A percentile compares a stretch with the other conserved stretches of the same genome.
Evolutionary conservation across 1,140 invertebrate species (phyloP).

Genomic region (Matsumurasca onukii): DNA sequence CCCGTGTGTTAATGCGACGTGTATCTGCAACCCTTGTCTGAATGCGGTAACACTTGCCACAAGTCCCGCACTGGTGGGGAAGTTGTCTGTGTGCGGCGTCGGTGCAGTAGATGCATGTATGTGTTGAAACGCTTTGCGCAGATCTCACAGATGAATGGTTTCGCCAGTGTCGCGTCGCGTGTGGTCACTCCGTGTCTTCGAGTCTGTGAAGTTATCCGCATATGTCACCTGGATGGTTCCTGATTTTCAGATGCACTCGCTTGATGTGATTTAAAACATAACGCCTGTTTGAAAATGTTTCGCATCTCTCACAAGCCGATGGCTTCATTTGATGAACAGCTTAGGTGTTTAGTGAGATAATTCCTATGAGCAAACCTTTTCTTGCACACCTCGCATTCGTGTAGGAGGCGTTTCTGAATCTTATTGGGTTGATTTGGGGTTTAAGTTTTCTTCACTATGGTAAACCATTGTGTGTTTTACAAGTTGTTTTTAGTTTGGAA

Average conservation of each 20-base stretch:
- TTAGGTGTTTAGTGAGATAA: too few relatives aligned
- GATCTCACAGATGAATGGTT: constrained; percentile 39
- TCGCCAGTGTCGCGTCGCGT: constrained; percentile 43
- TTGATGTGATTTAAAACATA: constrained; percentile 58
- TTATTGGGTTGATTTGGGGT: too few relatives aligned
- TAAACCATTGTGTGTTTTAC: too few relatives aligned
- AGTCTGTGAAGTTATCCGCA: constrained; percentile 56
- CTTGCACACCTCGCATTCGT: too few relatives aligned
- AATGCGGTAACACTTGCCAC: constrained; percentile 53
- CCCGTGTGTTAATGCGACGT: constrained; percentile 43
- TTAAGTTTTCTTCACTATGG: too few relatives aligned
- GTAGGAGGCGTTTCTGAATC: too few relatives aligned
- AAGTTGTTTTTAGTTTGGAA: too few relatives aligned
- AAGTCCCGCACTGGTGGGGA: constrained; percentile 51
- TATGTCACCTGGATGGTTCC: constrained; percentile 57
- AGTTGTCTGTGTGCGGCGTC: constrained; percentile 52
- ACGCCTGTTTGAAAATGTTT: constrained; percentile 66
- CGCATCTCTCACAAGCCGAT: too few relatives aligned
- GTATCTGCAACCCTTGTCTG: constrained; percentile 51
- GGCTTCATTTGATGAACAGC: too few relatives aligned
- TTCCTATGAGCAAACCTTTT: too few relatives aligned
- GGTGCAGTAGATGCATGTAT: constrained; percentile 56
- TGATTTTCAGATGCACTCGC: constrained; percentile 60
- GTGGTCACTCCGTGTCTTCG: constrained; percentile 51
- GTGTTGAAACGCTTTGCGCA: constrained; percentile 51